Evolutionary conservation across 2,888 invertebrate genomes (phyloP).

Genomic region (Harpalus rubripes): DNA sequence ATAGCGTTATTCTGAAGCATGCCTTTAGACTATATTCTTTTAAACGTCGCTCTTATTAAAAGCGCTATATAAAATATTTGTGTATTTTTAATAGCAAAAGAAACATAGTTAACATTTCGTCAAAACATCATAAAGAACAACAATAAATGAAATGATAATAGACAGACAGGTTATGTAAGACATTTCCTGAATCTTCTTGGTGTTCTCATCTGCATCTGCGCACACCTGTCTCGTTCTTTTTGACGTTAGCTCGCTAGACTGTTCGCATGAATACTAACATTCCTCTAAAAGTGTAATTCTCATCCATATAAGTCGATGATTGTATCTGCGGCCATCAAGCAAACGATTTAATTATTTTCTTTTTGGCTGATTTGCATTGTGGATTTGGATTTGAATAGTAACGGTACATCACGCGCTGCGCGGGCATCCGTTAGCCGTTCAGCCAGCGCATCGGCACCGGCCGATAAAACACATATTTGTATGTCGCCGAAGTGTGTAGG

Average conservation of each 20-base stretch:
- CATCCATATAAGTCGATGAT: conserved; percentile 21
- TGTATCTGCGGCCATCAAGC: conserved; percentile 6
- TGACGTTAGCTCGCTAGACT: neutral
- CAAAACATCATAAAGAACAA: no score
- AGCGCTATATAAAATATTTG: no score
- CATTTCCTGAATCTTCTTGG: no score
- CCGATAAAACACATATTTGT: conserved; percentile 66
- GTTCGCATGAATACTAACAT: conserved; percentile 18
- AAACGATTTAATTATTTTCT: conserved; percentile 46
- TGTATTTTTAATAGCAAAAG: no score
- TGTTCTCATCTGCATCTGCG: no score
- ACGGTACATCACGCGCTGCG: conserved; percentile 51
- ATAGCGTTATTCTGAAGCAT: no score
- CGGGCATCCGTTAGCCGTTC: conserved; percentile 40
- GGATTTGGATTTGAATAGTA: conserved; percentile 59
- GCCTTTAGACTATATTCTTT: no score
- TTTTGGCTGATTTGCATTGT: conserved; percentile 56
- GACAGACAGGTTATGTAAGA: no score
- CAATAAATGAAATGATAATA: no score
- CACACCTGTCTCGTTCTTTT: no score
- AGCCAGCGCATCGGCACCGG: conserved; percentile 25
- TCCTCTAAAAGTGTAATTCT: conserved; percentile 27
- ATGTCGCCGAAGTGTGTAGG: conserved; percentile 59
- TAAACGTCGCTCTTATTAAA: no score
- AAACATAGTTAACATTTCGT: no score